These are phyloP conservation scores for Acrocephalus scirpaceus DNA, from an alignment of 2,797 vertebrate genomes.

Conservation along the genomic window DNA sequence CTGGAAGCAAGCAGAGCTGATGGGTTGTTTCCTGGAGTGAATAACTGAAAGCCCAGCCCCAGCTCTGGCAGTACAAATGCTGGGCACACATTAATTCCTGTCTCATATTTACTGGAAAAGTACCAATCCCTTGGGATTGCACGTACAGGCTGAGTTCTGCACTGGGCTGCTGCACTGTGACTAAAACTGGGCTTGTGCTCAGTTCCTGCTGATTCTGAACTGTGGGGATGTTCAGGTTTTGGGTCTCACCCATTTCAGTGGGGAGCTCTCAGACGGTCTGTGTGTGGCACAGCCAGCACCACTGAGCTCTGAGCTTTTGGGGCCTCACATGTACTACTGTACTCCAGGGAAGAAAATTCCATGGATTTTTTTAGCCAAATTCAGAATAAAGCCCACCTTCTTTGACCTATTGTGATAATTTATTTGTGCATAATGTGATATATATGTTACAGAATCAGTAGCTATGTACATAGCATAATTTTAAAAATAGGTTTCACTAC, in stretches of 20 bases:
- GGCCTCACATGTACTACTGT: neutral
- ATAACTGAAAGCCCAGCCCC: neutral
- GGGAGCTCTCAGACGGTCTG: neutral
- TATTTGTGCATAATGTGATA: neutral
- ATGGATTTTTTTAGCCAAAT: neutral
- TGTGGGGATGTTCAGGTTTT: neutral
- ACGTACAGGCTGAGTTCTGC: neutral
- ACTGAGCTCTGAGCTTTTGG: neutral
- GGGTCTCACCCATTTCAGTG: neutral
- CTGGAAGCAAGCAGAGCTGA: neutral
- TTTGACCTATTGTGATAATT: neutral
- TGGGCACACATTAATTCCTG: neutral
- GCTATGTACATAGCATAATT: slow-evolving; percentile 28
- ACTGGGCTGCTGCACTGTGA: neutral
- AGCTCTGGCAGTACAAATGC: neutral
- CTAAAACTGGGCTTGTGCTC: neutral
- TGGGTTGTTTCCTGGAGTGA: fast-evolving
- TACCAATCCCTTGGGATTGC: neutral
- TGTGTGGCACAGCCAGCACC: fast-evolving
- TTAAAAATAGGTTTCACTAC: slow-evolving; percentile 30
- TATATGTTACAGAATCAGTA: slow-evolving; percentile 14
- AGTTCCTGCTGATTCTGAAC: neutral
- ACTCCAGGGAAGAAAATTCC: neutral
- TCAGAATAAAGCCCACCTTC: neutral
- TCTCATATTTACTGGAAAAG: neutral